Evolutionary conservation across 2,888 invertebrate genomes (phyloP), one percentile per base, ranked within the genome.

Genomic region (Amiota communis): DNA sequence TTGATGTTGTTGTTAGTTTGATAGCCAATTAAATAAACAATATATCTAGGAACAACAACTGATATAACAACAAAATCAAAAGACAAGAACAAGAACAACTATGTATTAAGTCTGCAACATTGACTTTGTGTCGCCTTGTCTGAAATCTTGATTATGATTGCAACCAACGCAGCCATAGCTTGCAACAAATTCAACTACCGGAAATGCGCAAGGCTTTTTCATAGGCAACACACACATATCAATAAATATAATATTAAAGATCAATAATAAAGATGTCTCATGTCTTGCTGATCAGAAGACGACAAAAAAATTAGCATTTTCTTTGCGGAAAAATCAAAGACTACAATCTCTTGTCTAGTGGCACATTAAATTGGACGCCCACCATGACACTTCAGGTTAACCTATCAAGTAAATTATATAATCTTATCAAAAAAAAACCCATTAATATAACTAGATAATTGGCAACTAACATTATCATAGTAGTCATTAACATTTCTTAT

Each of bases 21-120:
- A 2, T 59, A 13, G 63, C 63, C 63, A 63, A 63, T 63, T 12
- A 63, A 63, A 15, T 63, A 63, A 63, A 63, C 63, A 63, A 63
- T 63, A 11, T 10, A 53, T 6, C n/a, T 15, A 53, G 53, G 12
- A 53, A 15, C 53, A 53, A 13, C 12, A 36, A 59, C 59, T 20
- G 17, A 15, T 20, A 17, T 20, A 59, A 59, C 59, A 59, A 59
- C 2, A 59, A 59, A 9, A 17, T 20, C n/a, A 4, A 46, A 12
- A 15, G 36, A 23, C 13, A 36, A 63, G 23, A 63, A 36, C 63
- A 17, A 36, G 36, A 53, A 36, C 23, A 2, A 63, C 36, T 13
- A 63, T 8, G 53, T 46, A 46, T 36, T 13, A 63, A 53, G 53
- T 46, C 63, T 36, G 20, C 20, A 17, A 17, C 15, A 59, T 8